Evolutionary conservation across 1,140 invertebrate genomes (phyloP).

Genomic region (Leptopilina boulardi): DNA sequence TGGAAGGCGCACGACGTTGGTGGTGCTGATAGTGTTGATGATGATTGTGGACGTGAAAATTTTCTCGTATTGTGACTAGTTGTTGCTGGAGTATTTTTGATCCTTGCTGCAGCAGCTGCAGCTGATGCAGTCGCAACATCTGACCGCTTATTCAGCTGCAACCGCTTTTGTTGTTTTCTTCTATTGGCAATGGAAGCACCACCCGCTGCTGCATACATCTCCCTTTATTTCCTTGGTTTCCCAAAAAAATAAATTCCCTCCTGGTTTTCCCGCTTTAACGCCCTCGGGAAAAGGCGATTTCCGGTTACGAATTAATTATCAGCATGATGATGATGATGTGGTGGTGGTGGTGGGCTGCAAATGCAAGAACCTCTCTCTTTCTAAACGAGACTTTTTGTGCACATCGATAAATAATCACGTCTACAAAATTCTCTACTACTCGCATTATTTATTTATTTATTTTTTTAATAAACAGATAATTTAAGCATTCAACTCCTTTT

Average conservation of each 20-base stretch:
- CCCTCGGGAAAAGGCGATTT: constrained; percentile 58
- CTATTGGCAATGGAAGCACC: constrained; percentile 71
- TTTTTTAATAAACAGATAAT: neutral
- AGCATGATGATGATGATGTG: no score
- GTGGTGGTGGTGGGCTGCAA: no score
- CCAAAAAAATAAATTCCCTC: constrained; percentile 9
- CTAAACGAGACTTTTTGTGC: neutral
- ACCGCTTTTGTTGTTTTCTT: constrained; percentile 70
- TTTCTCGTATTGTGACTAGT: constrained; percentile 57
- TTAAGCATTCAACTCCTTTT: neutral
- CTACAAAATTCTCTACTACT: neutral
- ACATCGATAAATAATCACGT: constrained; percentile 22
- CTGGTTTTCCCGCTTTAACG: constrained; percentile 59
- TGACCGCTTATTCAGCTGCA: constrained; percentile 65
- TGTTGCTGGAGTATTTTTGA: constrained; percentile 48
- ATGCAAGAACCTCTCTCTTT: constrained; percentile 58
- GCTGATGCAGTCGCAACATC: constrained; percentile 47
- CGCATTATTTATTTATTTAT: no score
- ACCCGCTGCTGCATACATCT: constrained; percentile 72
- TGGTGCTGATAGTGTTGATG: constrained; percentile 53
- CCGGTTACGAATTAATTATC: constrained; percentile 53
- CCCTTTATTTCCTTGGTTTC: constrained; percentile 41
- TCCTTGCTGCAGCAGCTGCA: constrained; percentile 50
- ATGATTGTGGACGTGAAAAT: constrained; percentile 59
- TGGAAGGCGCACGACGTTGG: constrained; percentile 64